Evolutionary conservation across 2,113 vertebrate species (phyloP), one percentile per base, ranked within the genome.

Genomic region (Hyla sarda): DNA sequence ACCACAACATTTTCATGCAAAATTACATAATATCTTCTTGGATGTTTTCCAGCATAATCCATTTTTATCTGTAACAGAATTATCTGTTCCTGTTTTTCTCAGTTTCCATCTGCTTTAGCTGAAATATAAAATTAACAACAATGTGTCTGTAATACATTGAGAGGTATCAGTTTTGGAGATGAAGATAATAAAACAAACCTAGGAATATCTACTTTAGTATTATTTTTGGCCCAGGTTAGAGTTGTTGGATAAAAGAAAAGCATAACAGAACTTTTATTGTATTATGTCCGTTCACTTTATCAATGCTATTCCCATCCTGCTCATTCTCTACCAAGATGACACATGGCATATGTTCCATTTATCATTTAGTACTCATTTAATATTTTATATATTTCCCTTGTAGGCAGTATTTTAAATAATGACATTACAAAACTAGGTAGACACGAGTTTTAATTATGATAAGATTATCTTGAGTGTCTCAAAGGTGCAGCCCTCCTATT

Each of bases 1-100:
- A 32, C 62, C 14, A 32, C 12, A 25, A 41, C 67, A 71, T 71
- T 23, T 65, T 67, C 41, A 14, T 21, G 19, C 34, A 23, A 69
- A 71, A 71, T 71, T 71, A 71, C 67, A 71, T 71, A 71, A 71
- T 37, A 71, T 71, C 67, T 67, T 17, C 30, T 41, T 71, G 67
- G 67, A 41, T 41, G 9, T 41, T 37, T 71, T 71, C 67, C 67
- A 71, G 34, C 21, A 10, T 71, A 41, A 71, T 71, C 67, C 67
- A 71, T 71, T 71, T 71, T 71, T 71, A 71, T 71, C 67, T 4
- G 34, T 71, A 23, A 23, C 67, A 71, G 67, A 71, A 71, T 71
- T 71, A 23, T 71, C 67, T 71, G 67, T 71, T 69, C 67, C 67
- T 71, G 67, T 71, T 71, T 41, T 71, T 71, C 34, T 71, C 67